A percentile compares a stretch with the other conserved stretches of the same genome.
These are phyloP conservation scores for Leptoclinus maculatus DNA, from an alignment of 2,797 vertebrate genomes.

Conservation along the genomic window DNA sequence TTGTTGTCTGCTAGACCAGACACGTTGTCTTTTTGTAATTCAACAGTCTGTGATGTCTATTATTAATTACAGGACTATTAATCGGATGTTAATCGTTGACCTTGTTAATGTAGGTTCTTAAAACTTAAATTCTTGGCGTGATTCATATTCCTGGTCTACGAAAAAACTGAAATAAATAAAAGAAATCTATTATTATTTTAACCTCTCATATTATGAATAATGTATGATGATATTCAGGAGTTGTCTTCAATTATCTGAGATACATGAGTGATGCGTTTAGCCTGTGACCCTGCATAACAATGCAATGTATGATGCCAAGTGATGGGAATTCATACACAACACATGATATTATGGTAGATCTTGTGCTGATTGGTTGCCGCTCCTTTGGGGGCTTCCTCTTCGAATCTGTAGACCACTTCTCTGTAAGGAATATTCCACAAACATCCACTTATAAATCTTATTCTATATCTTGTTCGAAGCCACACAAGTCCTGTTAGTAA, in stretches of 20 bases:
- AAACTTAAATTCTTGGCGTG: constrained; percentile 26
- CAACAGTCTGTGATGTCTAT: constrained; percentile 29
- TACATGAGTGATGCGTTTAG: constrained; percentile 15
- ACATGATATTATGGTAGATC: constrained; percentile 33
- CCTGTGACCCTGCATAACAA: constrained; percentile 35
- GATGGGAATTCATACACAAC: constrained; percentile 23
- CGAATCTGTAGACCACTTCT: constrained; percentile 23
- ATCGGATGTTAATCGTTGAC: constrained; percentile 43
- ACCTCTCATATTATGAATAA: constrained; percentile 37
- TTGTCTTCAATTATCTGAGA: constrained; percentile 43
- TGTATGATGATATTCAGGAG: constrained; percentile 33
- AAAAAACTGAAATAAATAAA: constrained; percentile 20
- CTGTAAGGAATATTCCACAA: constrained; percentile 19
- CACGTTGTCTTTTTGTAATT: constrained; percentile 54
- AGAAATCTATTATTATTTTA: constrained; percentile 26
- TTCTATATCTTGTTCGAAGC: constrained; percentile 3
- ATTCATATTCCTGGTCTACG: constrained; percentile 25
- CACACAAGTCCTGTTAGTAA: background rate
- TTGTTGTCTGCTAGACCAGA: constrained; percentile 53
- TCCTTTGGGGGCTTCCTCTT: constrained; percentile 19
- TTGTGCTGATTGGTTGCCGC: constrained; percentile 25
- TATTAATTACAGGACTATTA: constrained; percentile 46
- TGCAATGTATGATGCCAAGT: constrained; percentile 20
- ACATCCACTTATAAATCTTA: constrained; percentile 26
- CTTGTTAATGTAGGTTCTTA: constrained; percentile 37